Base-by-base conservation (phyloP, 2,797 vertebrate genomes). In the Crenuchus spilurus region DNA sequence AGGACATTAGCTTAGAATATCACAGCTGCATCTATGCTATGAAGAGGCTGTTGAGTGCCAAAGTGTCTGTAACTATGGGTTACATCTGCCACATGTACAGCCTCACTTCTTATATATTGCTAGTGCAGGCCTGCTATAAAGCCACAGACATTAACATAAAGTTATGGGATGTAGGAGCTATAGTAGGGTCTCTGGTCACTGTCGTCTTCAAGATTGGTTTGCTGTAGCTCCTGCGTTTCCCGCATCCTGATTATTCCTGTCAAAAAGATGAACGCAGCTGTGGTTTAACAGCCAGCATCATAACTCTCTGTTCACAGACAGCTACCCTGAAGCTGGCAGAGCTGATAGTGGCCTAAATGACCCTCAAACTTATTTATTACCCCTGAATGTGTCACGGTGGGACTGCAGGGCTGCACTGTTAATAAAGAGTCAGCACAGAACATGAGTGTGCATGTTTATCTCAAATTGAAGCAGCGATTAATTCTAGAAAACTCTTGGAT, bases 1-100 rank as follows among this genome's bases (percentile, higher is more conserved):
- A 90, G 87, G 90, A 92, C 92, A 90, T 93, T 90, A 91, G 70
- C 77, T 80, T 87, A 80, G 61, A 76, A 46, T 71, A 84, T 86
- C 86, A 84, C 63, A 83, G 83, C 62, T 71, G 69, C 55, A 62
- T 55, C 31, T 63, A 26, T 54, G 44, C 63, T 18, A 46, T 46
- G 37, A 57, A 31, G 26, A 13, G 55, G 35, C 51, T 22, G 20
- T 22, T 10, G 35, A 61, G 24, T 33, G 52, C 26, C 60, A 22
- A 41, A 44, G 48, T 46, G 11, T 63, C 61, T 70, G 16, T 64
- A 64, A 64, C 33, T 11, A 48, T 39, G 26, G 31, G 10, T 57
- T 26, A 46, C 54, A 33, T 48, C 35, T 35, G 55, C 10, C 26
- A 52, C 46, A 58, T 3, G 7, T 39, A 58, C 31, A 67, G 22